These are phyloP conservation scores for Brachymystax lenok DNA, from an alignment of 2,797 vertebrate genomes.

Conservation along the genomic window DNA sequence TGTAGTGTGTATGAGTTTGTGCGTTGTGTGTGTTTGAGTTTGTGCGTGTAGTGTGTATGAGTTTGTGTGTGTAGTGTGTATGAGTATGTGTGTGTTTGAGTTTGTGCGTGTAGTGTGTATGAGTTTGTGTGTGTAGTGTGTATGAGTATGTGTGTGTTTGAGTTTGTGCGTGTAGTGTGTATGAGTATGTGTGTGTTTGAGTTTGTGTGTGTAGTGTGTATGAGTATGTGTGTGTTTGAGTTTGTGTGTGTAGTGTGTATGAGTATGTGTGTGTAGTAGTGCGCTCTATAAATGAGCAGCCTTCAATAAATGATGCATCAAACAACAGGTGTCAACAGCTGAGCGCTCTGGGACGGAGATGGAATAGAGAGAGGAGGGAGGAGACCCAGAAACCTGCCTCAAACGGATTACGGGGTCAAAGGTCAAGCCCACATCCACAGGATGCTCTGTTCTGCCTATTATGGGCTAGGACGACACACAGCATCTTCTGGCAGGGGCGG, in stretches of 20 bases:
- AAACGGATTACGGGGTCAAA: conserved; percentile 17
- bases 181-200: too few species aligned
- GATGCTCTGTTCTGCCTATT: background rate
- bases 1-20: too few species aligned
- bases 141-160: conserved; percentile 2
- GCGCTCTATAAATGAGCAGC: conserved; percentile 3
- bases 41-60: too few species aligned
- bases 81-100: too few species aligned
- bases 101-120: too few species aligned
- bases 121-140: too few species aligned
- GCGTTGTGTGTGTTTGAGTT: too few species aligned
- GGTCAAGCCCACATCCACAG: conserved; percentile 23
- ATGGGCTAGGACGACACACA: background rate
- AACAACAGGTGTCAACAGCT: conserved; percentile 20
- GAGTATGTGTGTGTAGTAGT: background rate
- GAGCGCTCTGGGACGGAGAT: conserved; percentile 18
- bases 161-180: too few species aligned
- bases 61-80: too few species aligned
- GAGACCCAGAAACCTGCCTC: conserved; percentile 7
- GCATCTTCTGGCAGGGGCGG: background rate
- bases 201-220: background rate
- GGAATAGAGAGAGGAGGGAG: conserved; percentile 6
- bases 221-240: conserved; percentile 8
- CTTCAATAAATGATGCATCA: conserved; percentile 55
- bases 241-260: background rate